These are phyloP conservation scores for Chironomus riparius DNA, from an alignment of 2,888 invertebrate genomes.

Conservation along the genomic window DNA sequence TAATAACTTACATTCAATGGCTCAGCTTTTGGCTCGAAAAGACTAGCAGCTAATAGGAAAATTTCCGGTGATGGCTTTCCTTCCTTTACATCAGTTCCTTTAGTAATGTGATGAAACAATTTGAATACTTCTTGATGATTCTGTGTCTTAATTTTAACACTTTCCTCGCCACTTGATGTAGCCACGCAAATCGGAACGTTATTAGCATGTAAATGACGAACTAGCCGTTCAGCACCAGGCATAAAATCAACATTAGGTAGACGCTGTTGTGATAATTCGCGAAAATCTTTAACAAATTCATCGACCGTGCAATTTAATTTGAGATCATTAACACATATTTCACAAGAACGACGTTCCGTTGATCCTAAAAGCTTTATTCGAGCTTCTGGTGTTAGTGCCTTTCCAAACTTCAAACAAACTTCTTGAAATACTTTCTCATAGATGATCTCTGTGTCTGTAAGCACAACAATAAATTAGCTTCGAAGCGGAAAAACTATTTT, in stretches of 20 bases:
- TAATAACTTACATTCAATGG: slow-evolving; percentile 47
- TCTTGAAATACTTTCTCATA: slow-evolving; percentile 13
- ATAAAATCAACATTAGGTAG: slow-evolving; percentile 29
- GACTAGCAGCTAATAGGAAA: slow-evolving; percentile 63
- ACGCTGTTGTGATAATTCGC: neutral
- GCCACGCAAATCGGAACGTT: slow-evolving; percentile 79
- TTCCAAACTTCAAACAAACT: neutral
- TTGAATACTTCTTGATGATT: slow-evolving; percentile 56
- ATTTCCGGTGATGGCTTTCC: slow-evolving; percentile 89
- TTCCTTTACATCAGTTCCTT: slow-evolving; percentile 69
- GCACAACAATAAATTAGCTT: neutral
- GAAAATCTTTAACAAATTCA: slow-evolving; percentile 13
- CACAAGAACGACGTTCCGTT: slow-evolving; percentile 17
- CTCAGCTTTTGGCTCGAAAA: slow-evolving; percentile 60
- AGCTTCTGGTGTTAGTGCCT: slow-evolving; percentile 5
- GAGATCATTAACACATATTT: slow-evolving; percentile 1
- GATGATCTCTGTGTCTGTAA: slow-evolving; percentile 10
- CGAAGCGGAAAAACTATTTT: neutral
- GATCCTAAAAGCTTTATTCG: slow-evolving; percentile 7
- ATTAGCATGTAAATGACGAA: slow-evolving; percentile 62
- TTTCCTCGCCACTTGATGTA: slow-evolving; percentile 69
- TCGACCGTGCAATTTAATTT: neutral
- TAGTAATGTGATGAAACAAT: slow-evolving; percentile 66
- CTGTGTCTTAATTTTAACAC: slow-evolving; percentile 60
- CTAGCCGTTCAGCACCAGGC: slow-evolving; percentile 67